Conservation (phyloP, 2,888 invertebrate species). For the Thereva nobilitata region DNA sequence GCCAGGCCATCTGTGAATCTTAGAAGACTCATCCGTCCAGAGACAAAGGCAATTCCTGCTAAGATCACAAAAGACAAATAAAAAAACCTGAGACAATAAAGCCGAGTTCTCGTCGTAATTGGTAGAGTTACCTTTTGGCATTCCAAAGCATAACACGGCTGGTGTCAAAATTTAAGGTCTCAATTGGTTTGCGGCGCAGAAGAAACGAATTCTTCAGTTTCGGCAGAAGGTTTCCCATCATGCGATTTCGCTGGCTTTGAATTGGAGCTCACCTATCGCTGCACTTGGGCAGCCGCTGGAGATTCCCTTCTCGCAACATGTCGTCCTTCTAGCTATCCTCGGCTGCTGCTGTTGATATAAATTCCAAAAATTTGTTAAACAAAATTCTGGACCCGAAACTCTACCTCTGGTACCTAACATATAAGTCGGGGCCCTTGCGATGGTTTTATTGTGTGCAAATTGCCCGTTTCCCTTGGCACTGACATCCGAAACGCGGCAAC, state of each 20-base stretch:
- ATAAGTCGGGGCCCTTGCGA: constrained; percentile 28
- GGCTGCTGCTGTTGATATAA: constrained; percentile 23
- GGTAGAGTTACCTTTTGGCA: constrained; percentile 41
- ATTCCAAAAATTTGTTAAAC: constrained; percentile 42
- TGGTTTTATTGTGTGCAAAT: constrained; percentile 45
- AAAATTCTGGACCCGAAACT: constrained; percentile 35
- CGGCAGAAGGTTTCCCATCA: constrained; percentile 28
- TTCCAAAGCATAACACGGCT: constrained; percentile 40
- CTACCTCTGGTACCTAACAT: constrained; percentile 27
- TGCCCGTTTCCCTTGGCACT: constrained; percentile 32
- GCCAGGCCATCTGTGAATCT: constrained; percentile 38
- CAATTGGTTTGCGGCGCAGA: constrained; percentile 40
- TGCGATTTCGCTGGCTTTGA: constrained; percentile 24
- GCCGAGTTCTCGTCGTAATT: constrained; percentile 37
- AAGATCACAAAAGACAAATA: constrained; percentile 21
- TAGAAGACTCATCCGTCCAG: not conserved
- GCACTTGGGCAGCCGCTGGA: too few relatives aligned
- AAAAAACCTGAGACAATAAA: constrained; percentile 22
- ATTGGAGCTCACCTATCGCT: not conserved
- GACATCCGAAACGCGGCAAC: constrained; percentile 25
- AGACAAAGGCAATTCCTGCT: constrained; percentile 15
- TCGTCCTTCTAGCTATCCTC: not conserved
- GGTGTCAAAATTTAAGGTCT: constrained; percentile 44
- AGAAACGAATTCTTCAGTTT: constrained; percentile 39
- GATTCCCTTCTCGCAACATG: too few relatives aligned